Conservation (phyloP, 2,888 invertebrate genomes). For the Choristoneura rosaceana region DNA sequence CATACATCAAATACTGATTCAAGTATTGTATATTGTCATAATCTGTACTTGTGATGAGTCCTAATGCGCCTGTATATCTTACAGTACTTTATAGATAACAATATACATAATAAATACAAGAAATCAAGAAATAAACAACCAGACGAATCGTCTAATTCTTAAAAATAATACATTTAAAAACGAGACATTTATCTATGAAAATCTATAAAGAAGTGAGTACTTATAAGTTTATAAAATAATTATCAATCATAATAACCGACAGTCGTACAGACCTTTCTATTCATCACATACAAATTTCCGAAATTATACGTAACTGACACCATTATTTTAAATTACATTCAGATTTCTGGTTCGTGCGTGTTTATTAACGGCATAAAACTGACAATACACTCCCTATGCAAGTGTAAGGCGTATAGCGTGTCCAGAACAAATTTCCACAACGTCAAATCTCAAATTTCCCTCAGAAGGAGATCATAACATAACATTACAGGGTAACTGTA, state of each 20-base stretch:
- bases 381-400: neutral
- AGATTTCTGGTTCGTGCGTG: conserved; percentile 4
- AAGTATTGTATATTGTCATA: conserved; percentile 40
- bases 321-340: neutral
- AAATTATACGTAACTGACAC: conserved; percentile 8
- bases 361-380: neutral
- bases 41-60: conserved; percentile 36
- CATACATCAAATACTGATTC: conserved; percentile 30
- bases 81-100: neutral
- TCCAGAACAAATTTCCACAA: neutral
- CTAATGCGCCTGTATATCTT: conserved; percentile 14
- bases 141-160: neutral
- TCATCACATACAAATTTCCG: neutral
- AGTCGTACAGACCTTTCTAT: neutral
- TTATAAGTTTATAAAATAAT: neutral
- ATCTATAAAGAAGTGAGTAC: neutral
- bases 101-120: neutral
- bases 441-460: neutral
- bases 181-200: neutral
- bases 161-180: conserved; percentile 2
- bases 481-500: conserved; percentile 41
- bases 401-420: neutral
- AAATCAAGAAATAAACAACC: neutral
- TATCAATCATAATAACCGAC: neutral
- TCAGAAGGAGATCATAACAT: conserved; percentile 33